Percentiles rank a stretch among this genome's conserved stretches.
These are phyloP conservation scores for Liparis tanakae DNA, from an alignment of 2,797 vertebrate genomes.

Conservation along the genomic window DNA sequence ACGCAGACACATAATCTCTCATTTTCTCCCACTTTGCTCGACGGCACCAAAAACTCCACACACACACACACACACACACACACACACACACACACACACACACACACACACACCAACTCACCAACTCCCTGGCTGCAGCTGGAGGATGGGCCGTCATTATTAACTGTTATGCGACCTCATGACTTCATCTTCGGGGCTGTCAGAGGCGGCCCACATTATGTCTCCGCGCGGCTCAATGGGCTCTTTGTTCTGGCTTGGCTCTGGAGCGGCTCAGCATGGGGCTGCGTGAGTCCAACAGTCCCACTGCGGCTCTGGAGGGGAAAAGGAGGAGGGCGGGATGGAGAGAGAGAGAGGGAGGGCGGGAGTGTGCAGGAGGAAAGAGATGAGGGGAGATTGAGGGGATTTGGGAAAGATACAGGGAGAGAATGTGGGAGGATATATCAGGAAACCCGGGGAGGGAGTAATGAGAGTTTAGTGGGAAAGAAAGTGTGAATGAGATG, in stretches of 20 bases:
- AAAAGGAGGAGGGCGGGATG: conserved; percentile 33
- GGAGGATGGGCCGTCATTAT: conserved; percentile 72
- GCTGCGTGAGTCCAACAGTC: conserved; percentile 75
- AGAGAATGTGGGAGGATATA: conserved; percentile 47
- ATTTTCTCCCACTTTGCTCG: conserved; percentile 53
- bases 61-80: neutral
- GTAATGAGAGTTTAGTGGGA: conserved; percentile 35
- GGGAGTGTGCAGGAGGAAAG: conserved; percentile 35
- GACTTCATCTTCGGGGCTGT: conserved; percentile 80
- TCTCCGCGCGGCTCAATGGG: conserved; percentile 80
- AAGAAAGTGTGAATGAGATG: conserved; percentile 26
- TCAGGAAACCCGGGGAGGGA: conserved; percentile 37
- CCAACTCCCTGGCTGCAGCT: conserved; percentile 56
- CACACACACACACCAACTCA: neutral
- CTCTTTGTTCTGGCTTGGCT: conserved; percentile 84
- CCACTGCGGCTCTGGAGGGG: conserved; percentile 61
- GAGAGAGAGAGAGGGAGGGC: conserved; percentile 35
- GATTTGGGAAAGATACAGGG: conserved; percentile 64
- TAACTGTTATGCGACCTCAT: conserved; percentile 81
- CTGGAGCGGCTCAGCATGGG: conserved; percentile 79
- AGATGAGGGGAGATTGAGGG: conserved; percentile 53
- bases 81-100: conserved; percentile 21
- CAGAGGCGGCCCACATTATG: conserved; percentile 80
- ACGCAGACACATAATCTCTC: conserved; percentile 52
- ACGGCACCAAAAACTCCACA: conserved; percentile 44